phyloP scores from a whole-genome alignment of 2,113 vertebrate genomes.

The Petrocephalus microphthalmus region DNA sequence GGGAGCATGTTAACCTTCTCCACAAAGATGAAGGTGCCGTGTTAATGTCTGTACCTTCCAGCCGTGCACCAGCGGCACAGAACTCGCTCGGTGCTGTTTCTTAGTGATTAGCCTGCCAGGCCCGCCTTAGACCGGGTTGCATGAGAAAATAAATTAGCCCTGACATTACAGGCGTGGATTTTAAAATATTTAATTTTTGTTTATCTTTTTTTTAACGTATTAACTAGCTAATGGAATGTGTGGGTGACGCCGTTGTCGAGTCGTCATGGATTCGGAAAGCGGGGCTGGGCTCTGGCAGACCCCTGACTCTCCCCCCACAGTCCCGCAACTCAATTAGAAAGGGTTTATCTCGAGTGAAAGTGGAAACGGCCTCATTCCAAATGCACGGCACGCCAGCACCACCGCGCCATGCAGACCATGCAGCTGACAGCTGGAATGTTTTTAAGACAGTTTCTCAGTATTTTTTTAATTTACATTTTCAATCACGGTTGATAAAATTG shows the following conservation, averaged over 20 bases:
- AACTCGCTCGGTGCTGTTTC: background rate
- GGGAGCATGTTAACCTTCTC: background rate
- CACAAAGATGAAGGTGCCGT: background rate
- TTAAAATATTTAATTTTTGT: background rate
- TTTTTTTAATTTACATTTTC: background rate
- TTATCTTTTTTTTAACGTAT: background rate
- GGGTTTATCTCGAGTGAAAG: conserved; percentile 3
- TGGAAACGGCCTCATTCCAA: background rate
- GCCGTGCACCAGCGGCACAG: background rate
- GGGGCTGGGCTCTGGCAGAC: background rate
- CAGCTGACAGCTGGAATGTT: background rate
- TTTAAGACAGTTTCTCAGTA: background rate
- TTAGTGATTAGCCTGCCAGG: background rate
- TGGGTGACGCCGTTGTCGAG: no score
- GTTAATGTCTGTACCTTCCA: background rate
- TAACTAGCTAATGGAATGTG: conserved; percentile 15
- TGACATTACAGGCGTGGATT: background rate
- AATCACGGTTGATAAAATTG: background rate
- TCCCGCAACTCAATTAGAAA: conserved; percentile 11
- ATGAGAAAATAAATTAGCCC: background rate
- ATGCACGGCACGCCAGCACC: background rate
- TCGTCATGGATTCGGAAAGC: background rate
- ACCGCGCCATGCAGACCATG: background rate
- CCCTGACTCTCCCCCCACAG: background rate
- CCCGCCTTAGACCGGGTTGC: background rate